Percentiles rank a stretch among this genome's conserved stretches.
phyloP scores from a whole-genome alignment of 2,888 invertebrate genomes.

The Tanypteryx hageni region DNA sequence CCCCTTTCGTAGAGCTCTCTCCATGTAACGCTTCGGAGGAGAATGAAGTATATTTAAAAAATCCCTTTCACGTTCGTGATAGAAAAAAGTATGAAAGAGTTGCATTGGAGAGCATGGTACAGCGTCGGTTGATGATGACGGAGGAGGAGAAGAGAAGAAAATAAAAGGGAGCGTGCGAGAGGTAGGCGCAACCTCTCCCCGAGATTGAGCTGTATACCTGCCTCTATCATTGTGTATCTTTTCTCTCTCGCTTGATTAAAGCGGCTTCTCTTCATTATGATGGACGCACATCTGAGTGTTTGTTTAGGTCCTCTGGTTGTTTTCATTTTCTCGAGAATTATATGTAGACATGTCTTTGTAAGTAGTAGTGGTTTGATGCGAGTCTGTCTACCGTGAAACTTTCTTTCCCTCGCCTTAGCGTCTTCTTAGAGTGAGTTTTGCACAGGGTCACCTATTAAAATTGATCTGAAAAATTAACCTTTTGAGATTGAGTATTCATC shows the following conservation, averaged over 20 bases:
- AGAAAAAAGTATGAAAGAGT: neutral
- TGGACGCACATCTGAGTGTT: neutral
- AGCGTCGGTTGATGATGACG: neutral
- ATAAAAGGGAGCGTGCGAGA: too few species aligned
- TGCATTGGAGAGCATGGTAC: neutral
- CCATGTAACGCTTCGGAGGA: neutral
- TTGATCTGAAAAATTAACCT: too few species aligned
- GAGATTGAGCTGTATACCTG: neutral
- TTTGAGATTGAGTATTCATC: too few species aligned
- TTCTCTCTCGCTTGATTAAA: neutral
- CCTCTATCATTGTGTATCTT: conserved; percentile 4
- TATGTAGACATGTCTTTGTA: neutral
- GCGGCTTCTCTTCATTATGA: neutral
- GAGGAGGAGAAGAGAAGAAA: neutral
- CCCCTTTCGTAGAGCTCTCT: neutral
- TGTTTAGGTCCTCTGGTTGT: neutral
- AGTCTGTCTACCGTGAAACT: too few species aligned
- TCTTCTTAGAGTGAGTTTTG: too few species aligned
- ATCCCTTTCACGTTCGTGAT: neutral
- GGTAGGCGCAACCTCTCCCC: neutral
- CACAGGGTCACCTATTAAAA: too few species aligned
- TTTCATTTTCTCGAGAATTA: neutral
- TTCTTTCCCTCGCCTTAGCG: too few species aligned
- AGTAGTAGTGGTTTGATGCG: too few species aligned
- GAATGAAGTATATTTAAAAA: neutral